phyloP scores from a whole-genome alignment of 2,113 vertebrate species.

The Cnemophilus loriae region DNA sequence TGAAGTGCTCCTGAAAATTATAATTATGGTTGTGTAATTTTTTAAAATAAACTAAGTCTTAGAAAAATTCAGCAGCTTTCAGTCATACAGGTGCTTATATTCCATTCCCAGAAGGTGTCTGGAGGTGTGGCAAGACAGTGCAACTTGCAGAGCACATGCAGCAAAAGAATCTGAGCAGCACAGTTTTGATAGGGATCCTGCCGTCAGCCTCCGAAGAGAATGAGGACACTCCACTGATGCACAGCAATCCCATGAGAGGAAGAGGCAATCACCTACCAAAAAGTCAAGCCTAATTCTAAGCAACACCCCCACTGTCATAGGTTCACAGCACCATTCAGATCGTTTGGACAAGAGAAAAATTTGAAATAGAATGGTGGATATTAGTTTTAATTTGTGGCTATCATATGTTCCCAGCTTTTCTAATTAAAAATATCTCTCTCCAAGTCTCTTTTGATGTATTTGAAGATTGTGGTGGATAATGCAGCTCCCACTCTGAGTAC shows the following conservation, averaged over 20 bases:
- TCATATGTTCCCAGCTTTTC: not conserved
- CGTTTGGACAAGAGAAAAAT: not conserved
- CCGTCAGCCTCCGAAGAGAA: not conserved
- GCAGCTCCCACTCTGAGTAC: not conserved
- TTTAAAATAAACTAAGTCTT: not conserved
- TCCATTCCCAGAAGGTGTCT: not conserved
- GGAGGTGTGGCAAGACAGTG: not conserved
- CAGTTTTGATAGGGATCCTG: not conserved
- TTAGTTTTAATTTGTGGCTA: not conserved
- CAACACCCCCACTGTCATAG: not conserved
- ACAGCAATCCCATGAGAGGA: fast-evolving
- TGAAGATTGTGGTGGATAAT: not conserved
- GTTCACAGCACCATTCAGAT: not conserved
- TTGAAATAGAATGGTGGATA: not conserved
- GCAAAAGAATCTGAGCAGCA: not conserved
- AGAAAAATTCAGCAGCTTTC: not conserved
- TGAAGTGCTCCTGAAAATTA: not conserved
- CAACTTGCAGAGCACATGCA: fast-evolving
- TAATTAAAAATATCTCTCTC: not conserved
- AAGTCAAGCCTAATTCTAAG: not conserved
- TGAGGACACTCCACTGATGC: not conserved
- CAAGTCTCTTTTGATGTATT: not conserved
- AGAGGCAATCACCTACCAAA: not conserved
- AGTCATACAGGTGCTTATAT: not conserved
- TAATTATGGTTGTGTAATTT: not conserved